A percentile compares a stretch with the other conserved stretches of the same genome.
Conservation (phyloP, 2,888 invertebrate genomes). For the Calliopum simillimum region DNA sequence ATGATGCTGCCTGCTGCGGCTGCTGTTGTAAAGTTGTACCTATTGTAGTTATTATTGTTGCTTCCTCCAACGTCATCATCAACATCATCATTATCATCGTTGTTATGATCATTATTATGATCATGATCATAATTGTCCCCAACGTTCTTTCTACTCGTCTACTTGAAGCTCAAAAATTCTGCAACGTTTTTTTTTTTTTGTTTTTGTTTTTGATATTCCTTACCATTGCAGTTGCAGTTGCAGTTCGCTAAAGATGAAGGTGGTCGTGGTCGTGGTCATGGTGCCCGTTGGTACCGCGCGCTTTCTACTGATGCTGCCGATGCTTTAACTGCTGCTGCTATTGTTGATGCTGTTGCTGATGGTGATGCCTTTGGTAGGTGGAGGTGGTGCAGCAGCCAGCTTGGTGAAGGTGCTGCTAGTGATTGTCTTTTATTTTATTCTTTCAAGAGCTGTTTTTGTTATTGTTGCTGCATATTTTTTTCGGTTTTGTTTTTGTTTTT, state of each 20-base stretch:
- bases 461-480: constrained; percentile 7
- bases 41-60: constrained; percentile 14
- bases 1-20: constrained; percentile 37
- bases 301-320: constrained; percentile 43
- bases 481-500: constrained; percentile 22
- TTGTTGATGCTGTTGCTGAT: constrained; percentile 31
- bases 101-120: too few relatives aligned
- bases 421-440: constrained; percentile 37
- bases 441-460: constrained; percentile 25
- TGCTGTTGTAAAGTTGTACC: constrained; percentile 38
- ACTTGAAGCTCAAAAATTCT: too few relatives aligned
- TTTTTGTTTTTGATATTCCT: too few relatives aligned
- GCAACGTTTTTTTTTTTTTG: too few relatives aligned
- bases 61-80: constrained; percentile 1
- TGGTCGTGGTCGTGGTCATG: constrained; percentile 41
- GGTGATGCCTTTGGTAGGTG: constrained; percentile 42
- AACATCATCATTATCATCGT: not conserved
- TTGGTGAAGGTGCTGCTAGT: constrained; percentile 43
- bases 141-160: too few relatives aligned
- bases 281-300: constrained; percentile 44
- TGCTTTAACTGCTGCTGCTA: constrained; percentile 41
- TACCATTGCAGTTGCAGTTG: not conserved
- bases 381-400: constrained; percentile 37
- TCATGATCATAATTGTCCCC: too few relatives aligned
- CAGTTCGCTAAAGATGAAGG: constrained; percentile 21